Base-by-base conservation (phyloP, 2,797 vertebrate species). In the Remorina albescens region DNA sequence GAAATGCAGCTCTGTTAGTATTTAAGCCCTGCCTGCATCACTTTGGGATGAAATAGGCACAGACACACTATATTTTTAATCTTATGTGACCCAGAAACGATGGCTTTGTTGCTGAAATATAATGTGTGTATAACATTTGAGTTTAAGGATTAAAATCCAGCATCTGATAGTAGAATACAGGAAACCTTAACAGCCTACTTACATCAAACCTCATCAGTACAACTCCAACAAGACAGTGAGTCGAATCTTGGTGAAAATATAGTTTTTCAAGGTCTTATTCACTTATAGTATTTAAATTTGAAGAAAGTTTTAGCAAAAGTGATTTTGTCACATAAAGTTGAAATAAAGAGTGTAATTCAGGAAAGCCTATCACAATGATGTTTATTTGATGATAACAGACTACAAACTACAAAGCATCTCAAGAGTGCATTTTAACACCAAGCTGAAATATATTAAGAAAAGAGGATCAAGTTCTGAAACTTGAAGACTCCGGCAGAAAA, bases 341-440 rank as follows among this genome's bases (percentile, higher is more conserved):
- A n/a, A n/a, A 62, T 50, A 7, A 23, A 62, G 37, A 50, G 23
- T 44, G 42, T 44, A 0, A n/a, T 65, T 68, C 30, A 34, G 19
- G 21, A 47, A 59, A 53, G 41, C 36, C 25, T 12, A 34, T 41
- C 5, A 41, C 39, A 28, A 26, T 44, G 28, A 63, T 1, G 9
- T 59, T 11, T 28, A 37, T 62, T 65, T 68, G 42, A 71, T 60
- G 34, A 80, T 74, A 60, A 75, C 13, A 70, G 47, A 75, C 44
- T n/a, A n/a, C n/a, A n/a, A 21, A 70, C 12, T 23, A 46, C 21
- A 36, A n/a, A 36, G 12, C 34, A 46, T 75, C 42, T 58, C 44
- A 11, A 63, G 46, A n/a, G 41, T 59, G 36, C 39, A 41, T 71
- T 67, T 61, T 70, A 7, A 28, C 19, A 51, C 16, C n/a, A 47